These are phyloP conservation scores for Hyppa rectilinea DNA, from an alignment of 2,888 invertebrate species.

Conservation along the genomic window DNA sequence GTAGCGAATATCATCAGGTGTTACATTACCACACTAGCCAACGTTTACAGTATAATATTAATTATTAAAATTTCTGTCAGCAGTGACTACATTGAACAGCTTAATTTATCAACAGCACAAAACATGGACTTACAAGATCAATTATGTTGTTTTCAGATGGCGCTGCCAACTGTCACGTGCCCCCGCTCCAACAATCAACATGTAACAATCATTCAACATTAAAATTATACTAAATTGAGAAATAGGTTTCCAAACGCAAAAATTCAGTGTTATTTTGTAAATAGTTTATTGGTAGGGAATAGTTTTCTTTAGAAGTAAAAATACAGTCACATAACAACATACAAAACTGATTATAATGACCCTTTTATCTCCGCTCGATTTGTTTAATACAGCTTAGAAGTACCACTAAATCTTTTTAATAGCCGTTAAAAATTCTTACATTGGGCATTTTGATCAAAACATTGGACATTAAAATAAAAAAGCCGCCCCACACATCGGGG, in stretches of 20 bases:
- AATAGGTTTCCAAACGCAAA: not conserved
- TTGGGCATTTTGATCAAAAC: slow-evolving; percentile 60
- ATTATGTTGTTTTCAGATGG: not conserved
- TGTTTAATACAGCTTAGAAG: slow-evolving; percentile 61
- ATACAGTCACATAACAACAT: slow-evolving; percentile 30
- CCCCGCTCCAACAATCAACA: not conserved
- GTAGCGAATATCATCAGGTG: not conserved
- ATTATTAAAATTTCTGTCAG: not conserved
- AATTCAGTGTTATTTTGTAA: slow-evolving; percentile 7
- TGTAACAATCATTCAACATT: not conserved
- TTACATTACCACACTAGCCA: not conserved
- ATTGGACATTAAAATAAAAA: slow-evolving; percentile 62
- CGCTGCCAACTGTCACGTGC: not conserved
- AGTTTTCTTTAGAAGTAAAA: slow-evolving; percentile 41
- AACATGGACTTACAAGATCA: not conserved
- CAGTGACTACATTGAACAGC: not conserved
- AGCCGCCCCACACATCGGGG: slow-evolving; percentile 68
- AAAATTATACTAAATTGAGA: not conserved
- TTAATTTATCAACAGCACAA: not conserved
- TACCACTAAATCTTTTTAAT: slow-evolving; percentile 67
- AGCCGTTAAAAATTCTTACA: slow-evolving; percentile 64
- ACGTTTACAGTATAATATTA: too few relatives aligned
- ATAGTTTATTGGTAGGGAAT: slow-evolving; percentile 23
- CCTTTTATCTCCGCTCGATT: slow-evolving; percentile 67
- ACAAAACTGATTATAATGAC: slow-evolving; percentile 62